phyloP scores from a whole-genome alignment of 2,888 invertebrate species.

The Sphecodes monilicornis region DNA sequence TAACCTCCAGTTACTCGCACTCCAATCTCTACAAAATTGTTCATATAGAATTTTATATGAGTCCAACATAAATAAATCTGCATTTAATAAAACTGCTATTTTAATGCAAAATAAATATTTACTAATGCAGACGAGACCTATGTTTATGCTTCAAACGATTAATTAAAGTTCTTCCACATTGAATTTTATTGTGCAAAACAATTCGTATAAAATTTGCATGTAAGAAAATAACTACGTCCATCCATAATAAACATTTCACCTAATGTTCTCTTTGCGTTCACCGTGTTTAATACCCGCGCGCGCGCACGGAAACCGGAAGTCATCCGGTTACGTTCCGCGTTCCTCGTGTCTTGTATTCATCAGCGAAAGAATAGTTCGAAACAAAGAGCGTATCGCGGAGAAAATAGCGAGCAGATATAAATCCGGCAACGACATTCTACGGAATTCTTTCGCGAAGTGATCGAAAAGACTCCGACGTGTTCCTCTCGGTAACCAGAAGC shows the following conservation, averaged over 20 bases:
- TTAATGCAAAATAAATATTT: not conserved
- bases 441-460: not conserved
- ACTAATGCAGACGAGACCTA: too few species aligned
- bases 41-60: not conserved
- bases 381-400: not conserved
- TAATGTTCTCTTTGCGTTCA: too few species aligned
- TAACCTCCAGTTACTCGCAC: too few species aligned
- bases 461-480: slow-evolving; percentile 20
- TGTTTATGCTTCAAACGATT: too few species aligned
- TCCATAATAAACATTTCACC: not conserved
- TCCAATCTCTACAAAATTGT: not conserved
- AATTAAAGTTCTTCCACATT: not conserved
- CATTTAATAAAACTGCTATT: not conserved
- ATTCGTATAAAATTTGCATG: not conserved
- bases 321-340: slow-evolving; percentile 17
- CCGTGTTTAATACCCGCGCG: not conserved
- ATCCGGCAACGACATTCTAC: not conserved
- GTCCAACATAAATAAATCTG: not conserved
- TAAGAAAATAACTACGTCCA: not conserved
- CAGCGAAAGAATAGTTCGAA: not conserved
- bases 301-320: not conserved
- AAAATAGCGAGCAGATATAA: not conserved
- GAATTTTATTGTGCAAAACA: not conserved
- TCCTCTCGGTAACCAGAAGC: slow-evolving; percentile 43
- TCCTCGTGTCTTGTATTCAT: not conserved